Evolutionary conservation across 2,113 vertebrate species (phyloP), one percentile per base, ranked within the genome.

Genomic region (Aphyosemion australe): DNA sequence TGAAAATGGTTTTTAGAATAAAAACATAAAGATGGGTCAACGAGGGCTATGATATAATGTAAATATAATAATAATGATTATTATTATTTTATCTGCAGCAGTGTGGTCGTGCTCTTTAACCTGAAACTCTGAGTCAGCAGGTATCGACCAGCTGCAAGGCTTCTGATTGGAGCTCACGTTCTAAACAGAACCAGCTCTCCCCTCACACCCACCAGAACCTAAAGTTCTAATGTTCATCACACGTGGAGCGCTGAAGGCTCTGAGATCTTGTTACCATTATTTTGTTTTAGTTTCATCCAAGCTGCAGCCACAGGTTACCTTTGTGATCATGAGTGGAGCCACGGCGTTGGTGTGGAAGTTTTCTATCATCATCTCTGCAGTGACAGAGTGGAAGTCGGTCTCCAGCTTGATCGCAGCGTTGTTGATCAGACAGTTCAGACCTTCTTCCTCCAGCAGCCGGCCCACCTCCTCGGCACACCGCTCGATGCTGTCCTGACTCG

Each of bases 361-460:
- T 80, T 91, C 89, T 39, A 93, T 89, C 92, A 94, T 94, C 16
- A 84, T 88, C 70, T 94, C 92, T 6, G 90, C 86, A 0, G 92
- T 93, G 0, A 94, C 93, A 0, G 89, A 88, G 15, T 93, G 79
- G 81, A 94, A 83, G 68, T 89, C 48, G 2, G 87, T 87, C 32
- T 21, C n/a, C 56, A 88, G 76, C 0, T 88, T 94, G 81, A 95
- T 92, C 31, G 91, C 93, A 0, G 93, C 93, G 0, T 94, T 95
- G 89, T 94, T 94, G 55, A 94, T 93, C 37, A 94, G 88, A 72
- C 93, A 94, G 88, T 91, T 93, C 49, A 94, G 89, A 0, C 92
- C 93, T 32, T 93, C 86, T 19, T 91, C 87, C 20, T 88, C 83
- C 16, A 93, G 80, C 0, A 94, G 86, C 34, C 69, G 74, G 14